Base-by-base conservation (phyloP, 2,888 invertebrate species). In the Chrysolina haemoptera region DNA sequence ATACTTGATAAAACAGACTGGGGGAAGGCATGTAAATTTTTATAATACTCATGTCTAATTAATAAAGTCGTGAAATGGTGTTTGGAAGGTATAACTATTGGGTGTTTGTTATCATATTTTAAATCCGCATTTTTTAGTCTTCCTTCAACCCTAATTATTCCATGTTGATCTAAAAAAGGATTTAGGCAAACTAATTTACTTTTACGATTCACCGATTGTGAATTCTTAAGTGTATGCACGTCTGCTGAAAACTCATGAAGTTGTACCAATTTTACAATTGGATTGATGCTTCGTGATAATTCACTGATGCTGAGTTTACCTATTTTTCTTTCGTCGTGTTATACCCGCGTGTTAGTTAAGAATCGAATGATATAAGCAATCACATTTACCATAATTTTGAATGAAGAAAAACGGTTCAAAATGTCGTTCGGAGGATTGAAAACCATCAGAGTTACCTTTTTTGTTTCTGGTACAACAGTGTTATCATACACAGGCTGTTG, bases 161-260 rank as follows among this genome's bases (percentile, higher is more conserved):
- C 68, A 1, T 53, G 10, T 35, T 27, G 14, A 55, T 68, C 68
- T 27, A 68, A 35, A 55, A 68, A 68, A 22, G 68, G 68, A 55
- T 22, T 40, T 18, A 55, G 55, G 14, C 35, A 16, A 6, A 35
- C 18, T 48, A 67, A 8, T 22, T 70, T 70, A 48, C 46, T 48
- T 40, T 18, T 43, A 43, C 50, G n/a, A n/a, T 41, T n/a, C 22
- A 67, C 16, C 14, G 16, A 11, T 14, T 65, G 11, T 9, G 8
- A 1, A 12, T 55, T 65, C 3, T 43, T 65, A 12, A 71, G 18
- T n/a, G 14, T 9, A n/a, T 43, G 55, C 5, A 83, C 22, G 43
- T 79, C 66, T 12, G 12, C 18, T 27, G 48, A 20, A 43, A 66
- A 66, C 18, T 46, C 14, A 20, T 66, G n/a, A 9, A 9, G 12